A percentile compares a stretch with the other conserved stretches of the same genome.
Evolutionary conservation across 1,140 invertebrate species (phyloP).

Genomic region (Caenorhabditis inopinata): DNA sequence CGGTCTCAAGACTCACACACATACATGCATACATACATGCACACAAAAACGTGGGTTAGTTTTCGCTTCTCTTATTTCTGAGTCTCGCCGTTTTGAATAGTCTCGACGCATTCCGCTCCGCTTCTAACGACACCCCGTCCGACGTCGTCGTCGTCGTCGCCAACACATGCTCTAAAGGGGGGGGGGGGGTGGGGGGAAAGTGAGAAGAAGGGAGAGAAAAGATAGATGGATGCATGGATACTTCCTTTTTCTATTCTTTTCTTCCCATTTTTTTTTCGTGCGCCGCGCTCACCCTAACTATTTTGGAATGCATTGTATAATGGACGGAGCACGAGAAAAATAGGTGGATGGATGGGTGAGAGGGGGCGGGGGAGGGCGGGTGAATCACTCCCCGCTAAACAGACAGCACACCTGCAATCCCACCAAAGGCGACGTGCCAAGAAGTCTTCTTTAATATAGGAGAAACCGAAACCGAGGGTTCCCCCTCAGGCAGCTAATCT

Average conservation of each 20-base stretch:
- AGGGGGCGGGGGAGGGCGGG: too few species aligned
- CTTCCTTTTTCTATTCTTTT: constrained; percentile 12
- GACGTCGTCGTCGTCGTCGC: background rate
- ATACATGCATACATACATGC: background rate
- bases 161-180: constrained; percentile 24
- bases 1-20: background rate
- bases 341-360: background rate
- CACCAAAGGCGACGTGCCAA: background rate
- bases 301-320: constrained; percentile 33
- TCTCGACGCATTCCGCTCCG: constrained; percentile 18
- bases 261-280: constrained; percentile 7
- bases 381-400: background rate
- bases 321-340: background rate
- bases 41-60: constrained; percentile 33
- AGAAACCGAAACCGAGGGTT: too few species aligned
- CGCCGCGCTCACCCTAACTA: background rate
- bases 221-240: constrained; percentile 27
- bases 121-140: constrained; percentile 21
- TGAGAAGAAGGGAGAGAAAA: constrained; percentile 9
- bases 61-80: constrained; percentile 30
- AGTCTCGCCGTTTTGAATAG: background rate
- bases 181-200: background rate
- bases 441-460: too few species aligned
- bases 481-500: too few species aligned
- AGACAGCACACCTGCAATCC: background rate